Evolutionary conservation across 1,140 invertebrate species (phyloP), one percentile per base, ranked within the genome.

Genomic region (Meloidogyne floridensis): DNA sequence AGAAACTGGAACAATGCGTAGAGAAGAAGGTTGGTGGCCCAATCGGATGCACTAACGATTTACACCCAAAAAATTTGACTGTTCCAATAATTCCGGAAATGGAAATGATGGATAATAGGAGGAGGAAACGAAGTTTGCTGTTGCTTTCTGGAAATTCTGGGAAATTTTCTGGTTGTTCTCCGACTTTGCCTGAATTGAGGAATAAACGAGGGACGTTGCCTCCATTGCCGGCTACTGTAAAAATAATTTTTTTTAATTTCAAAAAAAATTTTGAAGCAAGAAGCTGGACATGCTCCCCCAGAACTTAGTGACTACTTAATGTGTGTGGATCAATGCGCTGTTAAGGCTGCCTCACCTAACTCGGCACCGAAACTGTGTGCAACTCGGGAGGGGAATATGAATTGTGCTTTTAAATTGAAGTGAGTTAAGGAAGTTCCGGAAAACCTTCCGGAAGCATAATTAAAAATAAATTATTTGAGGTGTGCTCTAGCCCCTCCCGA

Each of bases 331-430:
- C 80, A 89, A 69, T 89, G 88, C 72, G 80, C 87, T 42, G 86
- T 89, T 84, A 65, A 87, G 6, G 84, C 54, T 3, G 77, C 77
- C 13, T 79, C 88, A 47, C 80, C 87, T 56, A 85, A 89, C 15
- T 18, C 78, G 1, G 79, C 86, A 18, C 51, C 84, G 5, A 86
- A 81, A 72, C n/a, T 75, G 11, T 84, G 82, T 51, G 75, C 81
- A 11, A 73, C 82, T n/a, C 51, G 82, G 11, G 75, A 87, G 53
- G 80, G 74, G 18, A 82, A 88, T 42, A 75, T 88, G 42, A 87
- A 86, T 65, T 89, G 88, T 80, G 88, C 88, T 59, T 84, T 89
- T 81, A 90, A 89, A 84, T 75, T 89, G 3, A 78, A 85, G 89
- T 89, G 42, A 69, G 82, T 20, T 15, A 71, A 32, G 51, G 9